Conservation (phyloP, 1,140 invertebrate genomes). For the Carposina sasakii region DNA sequence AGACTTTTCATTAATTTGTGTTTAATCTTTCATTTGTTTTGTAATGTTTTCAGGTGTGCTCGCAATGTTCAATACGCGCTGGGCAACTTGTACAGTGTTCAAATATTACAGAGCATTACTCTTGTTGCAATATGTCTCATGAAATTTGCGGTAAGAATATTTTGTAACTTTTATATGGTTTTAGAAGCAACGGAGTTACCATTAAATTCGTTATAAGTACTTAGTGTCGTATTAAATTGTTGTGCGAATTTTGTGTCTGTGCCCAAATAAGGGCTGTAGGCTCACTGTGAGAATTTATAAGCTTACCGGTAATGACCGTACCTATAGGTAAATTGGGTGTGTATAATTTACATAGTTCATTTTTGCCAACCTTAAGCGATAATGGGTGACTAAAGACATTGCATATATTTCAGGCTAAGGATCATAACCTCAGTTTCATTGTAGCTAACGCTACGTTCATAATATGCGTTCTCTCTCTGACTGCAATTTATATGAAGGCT, state of each 20-base stretch:
- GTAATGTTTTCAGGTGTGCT: constrained; percentile 32
- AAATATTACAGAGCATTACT: constrained; percentile 35
- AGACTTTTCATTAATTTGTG: too few species aligned
- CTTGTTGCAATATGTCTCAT: constrained; percentile 35
- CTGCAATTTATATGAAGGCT: constrained; percentile 40
- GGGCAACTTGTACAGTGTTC: constrained; percentile 38
- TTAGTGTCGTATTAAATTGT: neutral
- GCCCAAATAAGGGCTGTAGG: neutral
- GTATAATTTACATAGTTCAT: neutral
- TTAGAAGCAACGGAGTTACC: neutral
- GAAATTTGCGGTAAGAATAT: constrained; percentile 37
- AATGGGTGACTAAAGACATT: neutral
- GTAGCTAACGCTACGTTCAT: constrained; percentile 24
- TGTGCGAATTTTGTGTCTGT: neutral
- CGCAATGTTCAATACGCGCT: constrained; percentile 32
- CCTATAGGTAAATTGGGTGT: neutral
- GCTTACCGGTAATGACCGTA: too few species aligned
- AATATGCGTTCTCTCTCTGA: constrained; percentile 25
- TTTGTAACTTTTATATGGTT: constrained; percentile 5
- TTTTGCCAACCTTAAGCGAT: neutral
- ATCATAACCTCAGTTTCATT: constrained; percentile 20
- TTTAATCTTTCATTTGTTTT: neutral
- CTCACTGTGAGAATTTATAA: neutral
- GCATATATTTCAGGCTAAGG: constrained; percentile 11
- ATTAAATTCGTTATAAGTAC: neutral